Evolutionary conservation across 2,797 vertebrate genomes (phyloP), one percentile per base, ranked within the genome.

Genomic region (Ammospiza maritima): DNA sequence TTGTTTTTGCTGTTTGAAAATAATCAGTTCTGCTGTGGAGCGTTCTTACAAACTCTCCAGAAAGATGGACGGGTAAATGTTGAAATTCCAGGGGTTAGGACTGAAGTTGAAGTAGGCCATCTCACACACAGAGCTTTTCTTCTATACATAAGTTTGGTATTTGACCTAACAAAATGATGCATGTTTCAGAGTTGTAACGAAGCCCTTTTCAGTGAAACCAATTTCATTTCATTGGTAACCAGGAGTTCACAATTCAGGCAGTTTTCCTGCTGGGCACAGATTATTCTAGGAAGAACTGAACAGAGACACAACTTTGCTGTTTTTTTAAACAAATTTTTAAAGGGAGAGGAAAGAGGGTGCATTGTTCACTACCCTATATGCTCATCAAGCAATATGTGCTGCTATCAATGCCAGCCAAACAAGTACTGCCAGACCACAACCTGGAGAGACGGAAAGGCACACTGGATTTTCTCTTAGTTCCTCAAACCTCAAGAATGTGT

Each of bases 391-490:
- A 88, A 13, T 89, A 64, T 54, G 73, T 1, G 2, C 67, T 86
- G 70, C 61, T 87, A 7, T 38, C 53, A 51, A 21, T 90, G 93
- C 86, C 86, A 90, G 74, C 74, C 84, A 71, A 94, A 77, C 62
- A 80, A 93, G 51, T 58, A 13, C 26, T 90, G 86, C 93, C 94
- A 94, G 88, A 85, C 79, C 91, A 95, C 80, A 87, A 65, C 70
- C 72, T 54, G 74, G 71, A 80, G 77, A 87, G 84, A 71, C 13
- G 61, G 60, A 87, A 82, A 82, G 21, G 47, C 89, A 87, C 78
- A n/a, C 4, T 92, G 85, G 50, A 51, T 95, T 83, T 90, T 88
- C 61, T 69, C 45, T 15, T 27, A 66, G 80, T 29, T 91, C 85
- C 74, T 86, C 85, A 88, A 45, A 78, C 80, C 88, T 84, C 92